These are phyloP conservation scores for Phrynocephalus forsythii DNA, from an alignment of 2,797 vertebrate genomes.

Conservation along the genomic window DNA sequence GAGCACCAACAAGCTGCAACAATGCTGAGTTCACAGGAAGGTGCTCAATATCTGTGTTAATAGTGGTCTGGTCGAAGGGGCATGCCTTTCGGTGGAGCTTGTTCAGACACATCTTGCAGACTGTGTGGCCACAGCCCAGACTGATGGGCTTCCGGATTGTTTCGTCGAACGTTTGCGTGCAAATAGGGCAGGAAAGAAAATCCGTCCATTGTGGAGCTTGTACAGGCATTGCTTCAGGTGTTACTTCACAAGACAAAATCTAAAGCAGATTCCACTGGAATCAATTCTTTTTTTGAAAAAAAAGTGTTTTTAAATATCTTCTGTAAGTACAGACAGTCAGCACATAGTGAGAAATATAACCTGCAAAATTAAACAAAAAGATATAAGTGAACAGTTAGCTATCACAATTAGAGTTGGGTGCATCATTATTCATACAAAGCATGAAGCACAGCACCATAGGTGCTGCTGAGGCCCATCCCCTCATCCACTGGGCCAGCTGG, in stretches of 20 bases:
- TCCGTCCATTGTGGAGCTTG: slow-evolving; percentile 99
- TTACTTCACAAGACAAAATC: slow-evolving; percentile 80
- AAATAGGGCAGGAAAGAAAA: slow-evolving; percentile 99
- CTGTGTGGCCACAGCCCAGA: slow-evolving; percentile 97
- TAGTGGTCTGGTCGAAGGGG: slow-evolving; percentile 99
- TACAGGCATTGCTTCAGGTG: slow-evolving; percentile 92
- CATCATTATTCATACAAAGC: too few species aligned
- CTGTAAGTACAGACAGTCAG: slow-evolving; percentile 86
- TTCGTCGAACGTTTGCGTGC: slow-evolving; percentile 99
- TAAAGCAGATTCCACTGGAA: slow-evolving; percentile 99
- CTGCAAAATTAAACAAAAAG: slow-evolving; percentile 74
- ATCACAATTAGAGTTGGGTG: neutral
- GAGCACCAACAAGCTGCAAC: slow-evolving; percentile 95
- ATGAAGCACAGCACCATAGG: too few species aligned
- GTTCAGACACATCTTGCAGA: slow-evolving; percentile 99
- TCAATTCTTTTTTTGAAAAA: slow-evolving; percentile 85
- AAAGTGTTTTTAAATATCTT: slow-evolving; percentile 85
- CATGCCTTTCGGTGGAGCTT: slow-evolving; percentile 99
- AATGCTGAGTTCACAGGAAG: slow-evolving; percentile 98
- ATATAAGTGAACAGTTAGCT: slow-evolving; percentile 15
- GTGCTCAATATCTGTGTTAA: slow-evolving; percentile 98
- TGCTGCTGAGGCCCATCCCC: too few species aligned
- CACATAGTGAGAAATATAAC: slow-evolving; percentile 91
- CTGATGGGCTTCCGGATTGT: slow-evolving; percentile 98
- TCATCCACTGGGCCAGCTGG: too few species aligned